Evolutionary conservation across 1,140 invertebrate species (phyloP).

Genomic region (Habropoda laboriosa): DNA sequence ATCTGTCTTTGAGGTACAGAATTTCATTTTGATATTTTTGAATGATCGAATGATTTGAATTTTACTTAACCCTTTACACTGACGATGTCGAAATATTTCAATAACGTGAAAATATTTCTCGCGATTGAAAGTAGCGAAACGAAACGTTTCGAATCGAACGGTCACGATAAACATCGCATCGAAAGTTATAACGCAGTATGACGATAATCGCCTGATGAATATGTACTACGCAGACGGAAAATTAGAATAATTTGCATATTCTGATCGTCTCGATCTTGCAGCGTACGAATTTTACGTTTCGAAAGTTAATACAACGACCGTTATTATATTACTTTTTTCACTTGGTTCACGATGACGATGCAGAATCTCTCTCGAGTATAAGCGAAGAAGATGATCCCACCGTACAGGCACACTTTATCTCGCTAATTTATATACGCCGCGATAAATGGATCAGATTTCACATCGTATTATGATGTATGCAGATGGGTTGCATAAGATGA

Average conservation of each 20-base stretch:
- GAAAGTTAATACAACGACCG: too few relatives aligned
- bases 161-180: background rate
- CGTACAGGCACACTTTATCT: background rate
- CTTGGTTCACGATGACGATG: background rate
- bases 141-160: background rate
- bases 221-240: background rate
- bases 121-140: background rate
- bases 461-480: background rate
- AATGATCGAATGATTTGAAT: too few relatives aligned
- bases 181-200: background rate
- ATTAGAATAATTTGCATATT: background rate
- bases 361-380: too few relatives aligned
- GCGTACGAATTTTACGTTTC: background rate
- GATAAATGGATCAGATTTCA: conserved; percentile 35
- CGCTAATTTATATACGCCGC: conserved; percentile 9
- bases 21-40: too few relatives aligned
- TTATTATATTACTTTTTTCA: background rate
- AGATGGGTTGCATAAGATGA: conserved; percentile 25
- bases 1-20: too few relatives aligned
- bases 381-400: too few relatives aligned
- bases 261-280: background rate
- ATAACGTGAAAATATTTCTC: background rate
- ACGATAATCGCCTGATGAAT: background rate
- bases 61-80: too few relatives aligned
- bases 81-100: background rate